A percentile compares a stretch with the other conserved stretches of the same genome.
Conservation (phyloP, 2,113 vertebrate genomes). For the Ameiurus melas region DNA sequence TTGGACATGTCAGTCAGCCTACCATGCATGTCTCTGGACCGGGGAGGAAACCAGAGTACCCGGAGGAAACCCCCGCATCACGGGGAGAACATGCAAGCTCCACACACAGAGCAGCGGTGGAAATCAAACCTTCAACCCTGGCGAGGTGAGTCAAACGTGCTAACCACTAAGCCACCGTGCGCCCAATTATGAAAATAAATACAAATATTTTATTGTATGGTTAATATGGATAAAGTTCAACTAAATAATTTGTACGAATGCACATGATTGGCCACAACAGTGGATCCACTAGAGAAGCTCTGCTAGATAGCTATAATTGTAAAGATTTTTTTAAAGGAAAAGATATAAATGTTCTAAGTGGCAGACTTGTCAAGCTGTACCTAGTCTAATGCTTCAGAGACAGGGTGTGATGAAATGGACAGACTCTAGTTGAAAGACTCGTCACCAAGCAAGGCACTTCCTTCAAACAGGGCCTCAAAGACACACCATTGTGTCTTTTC, state of each 20-base stretch:
- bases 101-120: too few relatives aligned
- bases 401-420: conserved; percentile 49
- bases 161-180: too few relatives aligned
- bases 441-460: conserved; percentile 1
- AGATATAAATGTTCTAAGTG: conserved; percentile 11
- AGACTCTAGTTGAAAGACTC: conserved; percentile 41
- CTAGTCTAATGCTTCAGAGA: conserved; percentile 15
- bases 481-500: conserved; percentile 27
- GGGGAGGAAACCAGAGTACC: too few relatives aligned
- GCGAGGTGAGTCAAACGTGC: too few relatives aligned
- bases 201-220: neutral
- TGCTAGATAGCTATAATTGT: neutral
- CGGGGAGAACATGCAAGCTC: too few relatives aligned
- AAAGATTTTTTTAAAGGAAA: neutral
- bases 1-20: too few relatives aligned
- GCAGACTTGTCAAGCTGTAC: conserved; percentile 29
- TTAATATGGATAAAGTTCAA: neutral
- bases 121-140: too few relatives aligned
- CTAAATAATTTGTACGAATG: neutral
- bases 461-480: neutral
- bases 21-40: too few relatives aligned
- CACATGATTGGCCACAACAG: neutral
- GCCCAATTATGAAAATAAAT: neutral
- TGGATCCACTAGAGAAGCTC: neutral
- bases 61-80: too few relatives aligned